phyloP scores from a whole-genome alignment of 2,888 invertebrate genomes.

The Ophion ellenae region DNA sequence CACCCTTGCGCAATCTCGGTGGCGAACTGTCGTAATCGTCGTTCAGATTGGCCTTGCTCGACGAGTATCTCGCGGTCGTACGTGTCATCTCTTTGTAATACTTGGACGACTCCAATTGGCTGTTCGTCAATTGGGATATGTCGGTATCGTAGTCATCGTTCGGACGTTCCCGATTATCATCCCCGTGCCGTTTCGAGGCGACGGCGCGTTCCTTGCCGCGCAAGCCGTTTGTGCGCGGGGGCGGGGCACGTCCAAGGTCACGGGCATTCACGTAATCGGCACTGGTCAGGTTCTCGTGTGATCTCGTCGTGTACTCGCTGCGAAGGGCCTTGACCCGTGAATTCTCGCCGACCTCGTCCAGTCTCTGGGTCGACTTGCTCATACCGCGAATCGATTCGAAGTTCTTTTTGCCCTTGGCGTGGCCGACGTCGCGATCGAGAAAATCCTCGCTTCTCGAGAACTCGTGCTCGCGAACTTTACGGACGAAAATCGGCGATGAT shows the following conservation, averaged over 20 bases:
- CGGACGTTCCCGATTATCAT: constrained; percentile 77
- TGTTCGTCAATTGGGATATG: constrained; percentile 81
- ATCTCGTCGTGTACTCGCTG: constrained; percentile 78
- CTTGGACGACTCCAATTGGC: constrained; percentile 78
- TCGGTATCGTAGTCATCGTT: constrained; percentile 82
- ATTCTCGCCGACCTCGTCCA: constrained; percentile 79
- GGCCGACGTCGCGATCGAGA: constrained; percentile 73
- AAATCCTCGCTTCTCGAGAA: constrained; percentile 80
- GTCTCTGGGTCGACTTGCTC: constrained; percentile 80
- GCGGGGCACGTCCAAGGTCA: constrained; percentile 76
- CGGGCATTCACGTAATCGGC: constrained; percentile 79
- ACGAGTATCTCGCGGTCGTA: constrained; percentile 77
- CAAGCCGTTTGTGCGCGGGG: constrained; percentile 67
- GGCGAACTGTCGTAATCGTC: constrained; percentile 82
- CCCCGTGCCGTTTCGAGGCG: constrained; percentile 74
- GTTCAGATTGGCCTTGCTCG: constrained; percentile 73
- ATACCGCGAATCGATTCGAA: constrained; percentile 78
- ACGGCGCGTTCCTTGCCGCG: constrained; percentile 72
- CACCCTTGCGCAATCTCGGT: constrained; percentile 72
- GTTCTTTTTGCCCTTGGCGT: constrained; percentile 77
- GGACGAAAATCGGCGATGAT: constrained; percentile 72
- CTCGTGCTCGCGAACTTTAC: constrained; percentile 77
- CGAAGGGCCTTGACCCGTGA: constrained; percentile 73
- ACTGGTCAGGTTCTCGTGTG: constrained; percentile 79
- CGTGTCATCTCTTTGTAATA: constrained; percentile 77